Evolutionary conservation across 2,113 vertebrate genomes (phyloP).

Genomic region (Bufo bufo): DNA sequence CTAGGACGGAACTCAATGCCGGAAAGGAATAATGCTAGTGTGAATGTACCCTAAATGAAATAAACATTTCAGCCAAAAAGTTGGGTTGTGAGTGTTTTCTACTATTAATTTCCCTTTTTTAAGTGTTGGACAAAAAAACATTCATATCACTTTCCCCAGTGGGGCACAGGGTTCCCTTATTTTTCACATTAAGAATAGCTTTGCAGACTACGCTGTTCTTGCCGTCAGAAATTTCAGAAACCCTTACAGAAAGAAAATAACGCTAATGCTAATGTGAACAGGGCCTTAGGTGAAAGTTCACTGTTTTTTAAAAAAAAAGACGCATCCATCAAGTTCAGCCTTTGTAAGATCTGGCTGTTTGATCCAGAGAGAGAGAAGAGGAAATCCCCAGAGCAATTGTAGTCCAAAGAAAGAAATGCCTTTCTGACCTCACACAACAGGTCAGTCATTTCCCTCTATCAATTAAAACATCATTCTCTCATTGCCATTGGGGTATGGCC

Average conservation of each 20-base stretch:
- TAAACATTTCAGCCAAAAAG: too few species aligned
- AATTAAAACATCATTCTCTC: not conserved
- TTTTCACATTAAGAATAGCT: too few species aligned
- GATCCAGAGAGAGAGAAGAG: not conserved
- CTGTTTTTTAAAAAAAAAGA: not conserved
- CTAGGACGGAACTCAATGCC: too few species aligned
- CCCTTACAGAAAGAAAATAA: not conserved
- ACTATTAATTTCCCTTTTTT: too few species aligned
- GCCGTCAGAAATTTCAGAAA: too few species aligned
- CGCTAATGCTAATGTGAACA: not conserved
- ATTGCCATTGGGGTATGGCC: not conserved
- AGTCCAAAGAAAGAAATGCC: not conserved
- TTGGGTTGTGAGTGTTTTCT: too few species aligned
- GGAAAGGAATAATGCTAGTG: too few species aligned
- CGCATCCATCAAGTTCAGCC: not conserved
- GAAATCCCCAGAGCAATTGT: not conserved
- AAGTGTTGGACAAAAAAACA: too few species aligned
- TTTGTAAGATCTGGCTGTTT: not conserved
- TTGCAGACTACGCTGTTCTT: too few species aligned
- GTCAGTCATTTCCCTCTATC: not conserved
- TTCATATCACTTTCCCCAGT: too few species aligned
- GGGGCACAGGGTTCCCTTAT: too few species aligned
- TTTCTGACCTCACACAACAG: not conserved
- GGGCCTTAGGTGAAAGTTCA: not conserved
- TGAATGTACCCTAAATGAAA: too few species aligned